A percentile compares a stretch with the other conserved stretches of the same genome.
Conservation (phyloP, 2,888 invertebrate genomes). For the Drosophila maculinotata region DNA sequence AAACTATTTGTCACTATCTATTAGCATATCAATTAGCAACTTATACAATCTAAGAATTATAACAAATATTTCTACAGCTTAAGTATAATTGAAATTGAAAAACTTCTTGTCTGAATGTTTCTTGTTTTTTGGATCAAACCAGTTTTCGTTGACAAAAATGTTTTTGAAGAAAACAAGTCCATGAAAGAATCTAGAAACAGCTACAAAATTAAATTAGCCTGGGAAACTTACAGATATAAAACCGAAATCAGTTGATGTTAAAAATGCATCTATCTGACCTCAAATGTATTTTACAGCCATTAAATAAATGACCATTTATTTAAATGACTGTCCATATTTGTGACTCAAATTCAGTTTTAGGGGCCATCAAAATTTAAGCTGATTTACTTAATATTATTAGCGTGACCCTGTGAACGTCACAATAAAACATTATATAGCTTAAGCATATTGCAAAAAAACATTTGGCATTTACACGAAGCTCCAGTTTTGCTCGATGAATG, state of each 20-base stretch:
- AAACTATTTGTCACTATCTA: too few relatives aligned
- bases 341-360: not conserved
- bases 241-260: not conserved
- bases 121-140: not conserved
- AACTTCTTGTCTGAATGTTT: not conserved
- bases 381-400: not conserved
- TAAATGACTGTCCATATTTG: not conserved
- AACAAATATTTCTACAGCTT: too few relatives aligned
- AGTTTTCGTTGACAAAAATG: not conserved
- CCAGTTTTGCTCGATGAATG: constrained; percentile 15
- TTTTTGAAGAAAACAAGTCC: not conserved
- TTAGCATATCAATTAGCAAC: too few relatives aligned
- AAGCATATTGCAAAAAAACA: too few relatives aligned
- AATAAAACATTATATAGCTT: too few relatives aligned
- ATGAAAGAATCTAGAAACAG: not conserved
- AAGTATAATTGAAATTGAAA: not conserved
- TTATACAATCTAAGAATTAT: too few relatives aligned
- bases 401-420: not conserved
- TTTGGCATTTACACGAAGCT: not conserved
- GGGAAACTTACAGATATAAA: too few relatives aligned
- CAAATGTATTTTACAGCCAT: not conserved
- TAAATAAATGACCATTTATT: not conserved
- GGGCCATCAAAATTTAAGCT: not conserved
- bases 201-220: too few relatives aligned
- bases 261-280: not conserved